Evolutionary conservation across 2,113 vertebrate genomes (phyloP).

Genomic region (Guaruba guarouba): DNA sequence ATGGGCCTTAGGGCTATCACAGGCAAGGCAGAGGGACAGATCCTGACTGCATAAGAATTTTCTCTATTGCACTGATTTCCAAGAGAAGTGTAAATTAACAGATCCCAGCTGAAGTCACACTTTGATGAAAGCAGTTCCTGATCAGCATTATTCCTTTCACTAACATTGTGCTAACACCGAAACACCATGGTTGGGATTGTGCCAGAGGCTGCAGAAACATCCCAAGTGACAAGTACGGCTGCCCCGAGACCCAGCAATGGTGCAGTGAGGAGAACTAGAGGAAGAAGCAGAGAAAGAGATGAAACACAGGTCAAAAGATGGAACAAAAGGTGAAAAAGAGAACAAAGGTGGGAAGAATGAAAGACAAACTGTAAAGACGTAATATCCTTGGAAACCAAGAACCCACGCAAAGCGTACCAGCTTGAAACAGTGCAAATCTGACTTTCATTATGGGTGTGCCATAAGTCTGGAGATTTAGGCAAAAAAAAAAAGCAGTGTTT

Average conservation of each 20-base stretch:
- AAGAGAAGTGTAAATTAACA: neutral
- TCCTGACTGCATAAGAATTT: neutral
- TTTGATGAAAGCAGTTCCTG: neutral
- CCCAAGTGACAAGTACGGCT: fast-evolving
- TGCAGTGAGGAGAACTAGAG: neutral
- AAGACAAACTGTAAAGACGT: neutral
- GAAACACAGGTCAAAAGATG: neutral
- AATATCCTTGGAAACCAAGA: neutral
- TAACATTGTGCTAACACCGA: fast-evolving
- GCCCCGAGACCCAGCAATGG: fast-evolving
- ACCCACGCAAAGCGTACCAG: neutral
- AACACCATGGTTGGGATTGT: fast-evolving
- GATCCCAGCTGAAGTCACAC: neutral
- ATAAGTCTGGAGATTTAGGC: neutral
- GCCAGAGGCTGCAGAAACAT: neutral
- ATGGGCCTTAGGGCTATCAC: neutral
- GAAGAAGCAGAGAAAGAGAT: neutral
- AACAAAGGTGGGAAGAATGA: neutral
- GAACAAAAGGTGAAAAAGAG: neutral
- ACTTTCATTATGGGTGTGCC: neutral
- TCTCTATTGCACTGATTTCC: fast-evolving
- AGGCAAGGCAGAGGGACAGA: neutral
- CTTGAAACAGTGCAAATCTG: neutral
- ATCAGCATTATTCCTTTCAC: neutral
- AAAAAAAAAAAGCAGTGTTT: fast-evolving